A percentile compares a stretch with the other conserved stretches of the same genome.
phyloP scores from a whole-genome alignment of 2,113 vertebrate species.

The Galemys pyrenaicus region DNA sequence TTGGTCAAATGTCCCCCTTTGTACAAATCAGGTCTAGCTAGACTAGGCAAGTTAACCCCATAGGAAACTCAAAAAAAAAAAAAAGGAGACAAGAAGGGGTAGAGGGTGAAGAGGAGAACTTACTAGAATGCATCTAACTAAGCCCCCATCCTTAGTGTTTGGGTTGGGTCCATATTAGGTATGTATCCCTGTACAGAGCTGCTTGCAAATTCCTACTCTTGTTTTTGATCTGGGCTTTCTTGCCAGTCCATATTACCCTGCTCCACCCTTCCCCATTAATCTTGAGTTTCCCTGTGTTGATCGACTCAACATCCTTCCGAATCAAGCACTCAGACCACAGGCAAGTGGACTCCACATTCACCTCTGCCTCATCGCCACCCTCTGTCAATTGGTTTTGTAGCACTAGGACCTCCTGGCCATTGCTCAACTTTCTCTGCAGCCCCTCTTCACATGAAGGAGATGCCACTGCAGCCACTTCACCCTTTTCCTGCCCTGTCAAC shows the following conservation, averaged over 20 bases:
- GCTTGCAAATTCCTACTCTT: neutral
- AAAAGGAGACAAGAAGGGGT: neutral
- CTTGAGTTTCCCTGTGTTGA: neutral
- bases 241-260: neutral
- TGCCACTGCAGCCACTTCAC: neutral
- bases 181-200: neutral
- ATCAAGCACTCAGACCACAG: neutral
- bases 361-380: neutral
- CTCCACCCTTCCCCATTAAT: neutral
- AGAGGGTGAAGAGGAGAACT: neutral
- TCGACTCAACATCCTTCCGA: neutral
- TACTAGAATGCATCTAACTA: neutral
- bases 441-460: neutral
- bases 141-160: neutral
- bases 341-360: neutral
- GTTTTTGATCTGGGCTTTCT: neutral
- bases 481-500: neutral
- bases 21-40: neutral
- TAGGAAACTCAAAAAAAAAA: neutral
- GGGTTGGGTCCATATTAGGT: neutral
- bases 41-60: neutral
- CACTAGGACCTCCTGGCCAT: no score
- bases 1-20: neutral
- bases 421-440: neutral
- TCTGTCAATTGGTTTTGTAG: neutral